A percentile compares a stretch with the other conserved stretches of the same genome.
Evolutionary conservation across 2,888 invertebrate genomes (phyloP).

Genomic region (Cephonodes hylas): DNA sequence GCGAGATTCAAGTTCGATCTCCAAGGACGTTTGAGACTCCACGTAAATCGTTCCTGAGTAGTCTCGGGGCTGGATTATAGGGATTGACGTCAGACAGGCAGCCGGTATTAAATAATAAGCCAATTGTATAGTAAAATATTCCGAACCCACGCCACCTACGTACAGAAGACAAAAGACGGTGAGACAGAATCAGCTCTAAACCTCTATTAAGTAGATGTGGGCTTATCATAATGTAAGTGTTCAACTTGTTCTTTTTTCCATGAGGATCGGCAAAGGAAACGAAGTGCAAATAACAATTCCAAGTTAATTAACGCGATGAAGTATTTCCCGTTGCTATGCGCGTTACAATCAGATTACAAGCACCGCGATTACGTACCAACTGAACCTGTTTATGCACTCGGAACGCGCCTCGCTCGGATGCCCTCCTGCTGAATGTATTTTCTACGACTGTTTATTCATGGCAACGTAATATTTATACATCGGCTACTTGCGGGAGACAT

Average conservation of each 20-base stretch:
- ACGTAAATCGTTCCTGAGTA: too few species aligned
- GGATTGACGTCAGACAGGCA: too few species aligned
- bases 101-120: too few species aligned
- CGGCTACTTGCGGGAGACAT: background rate
- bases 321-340: conserved; percentile 17
- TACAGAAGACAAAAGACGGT: too few species aligned
- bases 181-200: too few species aligned
- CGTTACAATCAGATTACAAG: conserved; percentile 26
- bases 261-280: background rate
- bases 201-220: too few species aligned
- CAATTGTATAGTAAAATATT: too few species aligned
- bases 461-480: background rate
- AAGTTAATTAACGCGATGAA: conserved; percentile 18
- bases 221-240: background rate
- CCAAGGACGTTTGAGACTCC: too few species aligned
- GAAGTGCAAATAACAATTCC: background rate
- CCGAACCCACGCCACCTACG: too few species aligned
- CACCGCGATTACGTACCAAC: conserved; percentile 20
- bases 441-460: background rate
- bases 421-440: conserved; percentile 11
- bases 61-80: too few species aligned
- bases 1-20: too few species aligned
- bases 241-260: background rate
- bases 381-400: conserved; percentile 20
- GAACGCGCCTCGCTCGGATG: conserved; percentile 16